Evolutionary conservation across 1,140 invertebrate genomes (phyloP).

Genomic region (Aphis gossypii): DNA sequence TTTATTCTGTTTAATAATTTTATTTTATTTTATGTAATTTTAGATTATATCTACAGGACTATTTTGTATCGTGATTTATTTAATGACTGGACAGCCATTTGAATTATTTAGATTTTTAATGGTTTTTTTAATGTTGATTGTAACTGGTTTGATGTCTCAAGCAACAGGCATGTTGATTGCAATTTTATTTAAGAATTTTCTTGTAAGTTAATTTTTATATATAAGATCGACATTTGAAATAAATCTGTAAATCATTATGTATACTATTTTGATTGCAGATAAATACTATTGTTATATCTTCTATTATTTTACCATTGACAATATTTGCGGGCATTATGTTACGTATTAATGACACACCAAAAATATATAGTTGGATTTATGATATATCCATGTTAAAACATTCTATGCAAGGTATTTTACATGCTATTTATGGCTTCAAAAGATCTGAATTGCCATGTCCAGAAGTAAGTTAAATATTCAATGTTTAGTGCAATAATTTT

Average conservation of each 20-base stretch:
- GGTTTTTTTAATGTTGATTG: conserved; percentile 85
- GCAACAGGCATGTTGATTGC: conserved; percentile 91
- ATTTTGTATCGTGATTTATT: conserved; percentile 35
- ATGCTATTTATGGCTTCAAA: conserved; percentile 76
- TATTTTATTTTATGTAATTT: background rate
- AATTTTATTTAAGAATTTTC: conserved; percentile 72
- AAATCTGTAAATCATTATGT: background rate
- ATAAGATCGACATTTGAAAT: background rate
- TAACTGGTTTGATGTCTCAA: conserved; percentile 90
- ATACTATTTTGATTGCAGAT: conserved; percentile 20
- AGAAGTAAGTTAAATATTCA: conserved; percentile 60
- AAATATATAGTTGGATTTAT: conserved; percentile 83
- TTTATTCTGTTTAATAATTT: background rate
- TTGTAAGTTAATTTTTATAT: conserved; percentile 31
- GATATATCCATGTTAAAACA: conserved; percentile 84
- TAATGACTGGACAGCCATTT: conserved; percentile 68
- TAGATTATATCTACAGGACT: conserved; percentile 29
- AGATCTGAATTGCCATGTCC: conserved; percentile 73
- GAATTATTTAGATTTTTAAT: conserved; percentile 85
- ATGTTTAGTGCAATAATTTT: background rate
- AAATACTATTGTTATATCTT: conserved; percentile 50
- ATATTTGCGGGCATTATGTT: conserved; percentile 92
- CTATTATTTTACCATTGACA: conserved; percentile 83
- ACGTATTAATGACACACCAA: conserved; percentile 80
- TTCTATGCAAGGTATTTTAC: conserved; percentile 74